These are phyloP conservation scores for Chloroclystis v-ata DNA, from an alignment of 2,888 invertebrate genomes.

Conservation along the genomic window DNA sequence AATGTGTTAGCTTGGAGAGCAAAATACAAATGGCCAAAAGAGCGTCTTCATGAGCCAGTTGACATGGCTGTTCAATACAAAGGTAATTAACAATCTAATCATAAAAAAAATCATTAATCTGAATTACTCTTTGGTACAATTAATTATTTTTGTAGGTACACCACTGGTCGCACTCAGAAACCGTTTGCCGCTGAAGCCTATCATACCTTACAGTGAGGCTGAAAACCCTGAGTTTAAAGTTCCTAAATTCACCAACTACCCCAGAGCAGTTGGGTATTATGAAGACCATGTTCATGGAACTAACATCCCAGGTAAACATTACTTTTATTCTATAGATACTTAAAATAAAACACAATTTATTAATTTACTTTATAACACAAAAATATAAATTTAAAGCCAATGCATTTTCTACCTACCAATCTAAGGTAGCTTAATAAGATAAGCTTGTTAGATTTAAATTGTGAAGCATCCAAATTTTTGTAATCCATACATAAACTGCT, in stretches of 20 bases:
- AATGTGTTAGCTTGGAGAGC: constrained; percentile 58
- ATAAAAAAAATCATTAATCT: too few relatives aligned
- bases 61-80: constrained; percentile 84
- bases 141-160: constrained; percentile 45
- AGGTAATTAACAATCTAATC: constrained; percentile 53
- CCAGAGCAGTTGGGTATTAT: constrained; percentile 79
- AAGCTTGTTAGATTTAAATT: too few relatives aligned
- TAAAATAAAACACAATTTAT: too few relatives aligned
- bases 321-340: too few relatives aligned
- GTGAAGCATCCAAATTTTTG: too few relatives aligned
- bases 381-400: too few relatives aligned
- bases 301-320: constrained; percentile 82
- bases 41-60: constrained; percentile 72
- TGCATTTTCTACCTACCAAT: too few relatives aligned
- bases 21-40: constrained; percentile 55
- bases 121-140: not conserved
- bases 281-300: constrained; percentile 80
- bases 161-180: constrained; percentile 85
- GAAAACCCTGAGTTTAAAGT: constrained; percentile 77
- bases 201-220: constrained; percentile 77
- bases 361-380: too few relatives aligned
- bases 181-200: constrained; percentile 81
- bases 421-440: too few relatives aligned
- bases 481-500: too few relatives aligned
- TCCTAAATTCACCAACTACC: constrained; percentile 78